Percentiles rank a stretch among this genome's conserved stretches.
phyloP scores from a whole-genome alignment of 2,797 vertebrate genomes.

The Champsocephalus gunnari region DNA sequence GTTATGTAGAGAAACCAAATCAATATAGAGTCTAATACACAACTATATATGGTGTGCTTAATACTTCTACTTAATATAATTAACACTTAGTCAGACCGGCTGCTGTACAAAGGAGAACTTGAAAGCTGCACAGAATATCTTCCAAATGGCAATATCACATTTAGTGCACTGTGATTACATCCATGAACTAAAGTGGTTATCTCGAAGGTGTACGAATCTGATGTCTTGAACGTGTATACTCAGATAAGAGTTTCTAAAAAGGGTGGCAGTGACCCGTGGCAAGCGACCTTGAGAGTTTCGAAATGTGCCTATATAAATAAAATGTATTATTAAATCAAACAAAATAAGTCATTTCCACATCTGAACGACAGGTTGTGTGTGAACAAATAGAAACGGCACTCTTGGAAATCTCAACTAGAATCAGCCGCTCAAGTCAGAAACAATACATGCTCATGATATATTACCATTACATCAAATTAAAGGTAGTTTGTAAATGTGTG shows the following conservation, averaged over 20 bases:
- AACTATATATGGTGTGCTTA: neutral
- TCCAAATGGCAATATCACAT: slow-evolving; percentile 32
- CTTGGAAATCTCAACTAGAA: neutral
- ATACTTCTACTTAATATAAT: neutral
- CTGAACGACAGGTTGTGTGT: too few relatives aligned
- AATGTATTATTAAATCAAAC: too few relatives aligned
- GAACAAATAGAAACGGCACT: too few relatives aligned
- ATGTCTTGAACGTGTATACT: neutral
- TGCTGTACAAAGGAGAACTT: slow-evolving; percentile 24
- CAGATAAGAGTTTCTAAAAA: neutral
- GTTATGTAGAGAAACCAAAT: slow-evolving; percentile 14
- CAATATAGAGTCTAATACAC: neutral
- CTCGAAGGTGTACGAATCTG: neutral
- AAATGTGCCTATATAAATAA: too few relatives aligned
- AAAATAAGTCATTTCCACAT: too few relatives aligned
- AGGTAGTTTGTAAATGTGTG: neutral
- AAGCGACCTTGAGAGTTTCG: too few relatives aligned
- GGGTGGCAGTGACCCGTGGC: too few relatives aligned
- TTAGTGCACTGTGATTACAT: slow-evolving; percentile 7
- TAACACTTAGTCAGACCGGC: slow-evolving; percentile 25
- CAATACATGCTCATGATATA: too few relatives aligned
- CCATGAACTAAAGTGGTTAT: slow-evolving; percentile 13
- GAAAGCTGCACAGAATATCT: slow-evolving; percentile 28
- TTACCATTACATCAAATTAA: too few relatives aligned
- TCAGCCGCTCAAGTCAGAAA: neutral